Conservation (phyloP, 92 coral and sea anemone genomes). For the Scolanthus callimorphus region DNA sequence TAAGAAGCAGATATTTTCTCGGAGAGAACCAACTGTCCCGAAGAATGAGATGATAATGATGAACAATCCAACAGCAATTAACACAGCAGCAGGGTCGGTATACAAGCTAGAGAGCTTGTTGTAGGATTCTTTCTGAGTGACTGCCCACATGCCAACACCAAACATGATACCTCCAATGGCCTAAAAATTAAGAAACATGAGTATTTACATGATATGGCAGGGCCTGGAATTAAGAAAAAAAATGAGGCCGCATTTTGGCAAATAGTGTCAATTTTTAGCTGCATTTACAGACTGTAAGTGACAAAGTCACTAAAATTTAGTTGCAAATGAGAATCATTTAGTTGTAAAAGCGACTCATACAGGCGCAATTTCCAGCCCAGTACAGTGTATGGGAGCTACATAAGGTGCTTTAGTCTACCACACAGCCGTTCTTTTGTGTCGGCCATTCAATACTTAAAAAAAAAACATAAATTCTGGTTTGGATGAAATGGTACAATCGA, state of each 20-base stretch:
- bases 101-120: constrained; percentile 76
- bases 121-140: constrained; percentile 84
- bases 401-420: too few relatives aligned
- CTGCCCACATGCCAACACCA: constrained; percentile 91
- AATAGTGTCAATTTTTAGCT: too few relatives aligned
- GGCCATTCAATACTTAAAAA: not conserved
- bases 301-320: too few relatives aligned
- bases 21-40: constrained; percentile 98
- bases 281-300: too few relatives aligned
- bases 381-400: not conserved
- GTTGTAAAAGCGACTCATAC: too few relatives aligned
- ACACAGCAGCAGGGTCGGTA: constrained; percentile 93
- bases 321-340: too few relatives aligned
- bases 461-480: not conserved
- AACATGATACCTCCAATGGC: constrained; percentile 92
- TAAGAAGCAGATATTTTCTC: constrained; percentile 83
- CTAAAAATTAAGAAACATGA: constrained; percentile 17
- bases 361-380: too few relatives aligned
- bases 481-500: too few relatives aligned
- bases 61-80: constrained; percentile 84
- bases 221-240: not conserved
- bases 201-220: not conserved
- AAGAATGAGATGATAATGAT: constrained; percentile 93
- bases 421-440: not conserved
- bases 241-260: too few relatives aligned